These are phyloP conservation scores for Rhagium mordax DNA, from an alignment of 2,888 invertebrate genomes.

Conservation along the genomic window DNA sequence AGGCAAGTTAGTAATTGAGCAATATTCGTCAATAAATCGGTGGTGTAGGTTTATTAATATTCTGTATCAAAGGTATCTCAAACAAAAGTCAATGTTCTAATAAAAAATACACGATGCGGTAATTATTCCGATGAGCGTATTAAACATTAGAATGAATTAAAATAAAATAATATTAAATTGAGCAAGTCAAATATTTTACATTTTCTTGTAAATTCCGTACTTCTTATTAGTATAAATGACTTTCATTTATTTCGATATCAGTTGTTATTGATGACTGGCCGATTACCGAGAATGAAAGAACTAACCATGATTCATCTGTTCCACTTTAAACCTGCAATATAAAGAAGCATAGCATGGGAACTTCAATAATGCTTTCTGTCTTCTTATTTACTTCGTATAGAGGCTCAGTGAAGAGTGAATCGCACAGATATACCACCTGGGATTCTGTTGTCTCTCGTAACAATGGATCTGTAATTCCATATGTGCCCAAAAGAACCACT, in stretches of 20 bases:
- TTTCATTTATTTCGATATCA: conserved; percentile 21
- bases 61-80: too few species aligned
- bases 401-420: conserved; percentile 42
- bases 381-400: conserved; percentile 43
- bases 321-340: conserved; percentile 40
- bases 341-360: conserved; percentile 42
- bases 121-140: too few species aligned
- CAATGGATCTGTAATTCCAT: conserved; percentile 61
- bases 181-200: background rate
- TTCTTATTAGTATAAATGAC: conserved; percentile 25
- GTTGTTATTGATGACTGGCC: conserved; percentile 19
- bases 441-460: conserved; percentile 49
- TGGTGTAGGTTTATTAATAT: too few species aligned
- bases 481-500: conserved; percentile 45
- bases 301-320: conserved; percentile 36
- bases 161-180: background rate
- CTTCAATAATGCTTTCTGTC: conserved; percentile 37
- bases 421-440: conserved; percentile 45
- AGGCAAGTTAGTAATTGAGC: too few species aligned
- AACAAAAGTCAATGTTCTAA: too few species aligned
- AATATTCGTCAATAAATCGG: too few species aligned
- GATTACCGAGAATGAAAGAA: conserved; percentile 13
- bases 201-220: conserved; percentile 5
- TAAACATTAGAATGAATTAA: too few species aligned
- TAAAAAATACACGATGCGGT: too few species aligned